Base-by-base conservation (phyloP, 2,797 vertebrate genomes). In the Discoglossus pictus region DNA sequence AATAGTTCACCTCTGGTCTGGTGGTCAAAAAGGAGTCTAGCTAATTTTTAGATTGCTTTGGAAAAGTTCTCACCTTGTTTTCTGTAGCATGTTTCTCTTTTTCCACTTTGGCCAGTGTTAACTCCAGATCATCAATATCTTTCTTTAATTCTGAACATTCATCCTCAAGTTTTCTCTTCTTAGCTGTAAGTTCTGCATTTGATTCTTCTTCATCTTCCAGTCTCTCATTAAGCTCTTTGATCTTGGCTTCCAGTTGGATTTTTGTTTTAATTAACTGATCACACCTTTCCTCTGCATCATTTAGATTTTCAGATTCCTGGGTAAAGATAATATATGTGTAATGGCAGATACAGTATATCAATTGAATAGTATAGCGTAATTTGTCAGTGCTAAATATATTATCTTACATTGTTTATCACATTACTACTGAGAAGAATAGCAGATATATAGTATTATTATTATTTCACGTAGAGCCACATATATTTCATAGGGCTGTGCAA, bases 211-310 rank as follows among this genome's bases (percentile, higher is more conserved):
- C 92, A 61, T 93, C 91, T 24, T 95, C 93, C 72, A 94, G 43
- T 64, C 92, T 90, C 79, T 95, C 91, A 2, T 56, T 68, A 1
- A 89, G 73, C 62, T 94, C 92, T 80, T 94, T 94, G 60, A 93
- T 79, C 82, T 93, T 93, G 12, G 88, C 89, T 77, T 95, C 91
- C 6, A 93, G 76, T 39, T 93, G 91, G 74, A 95, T 92, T 82
- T 94, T 94, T 73, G 86, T 92, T 83, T 93, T 93, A 72, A 93
- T 92, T 31, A 94, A 87, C n/a, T 91, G 91, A 68, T 94, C 92
- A 54, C 93, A 94, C 65, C 92, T 90, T 52, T 94, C 92, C 74
- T 94, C 92, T 6, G 92, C 92, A 51, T 93, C 92, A 54, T 83
- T 75, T 61, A 94, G 85, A 69, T 84, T 91, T 74, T 94, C 92